phyloP scores from a whole-genome alignment of 2,113 vertebrate genomes.

The Mesembrinibis cayennensis region DNA sequence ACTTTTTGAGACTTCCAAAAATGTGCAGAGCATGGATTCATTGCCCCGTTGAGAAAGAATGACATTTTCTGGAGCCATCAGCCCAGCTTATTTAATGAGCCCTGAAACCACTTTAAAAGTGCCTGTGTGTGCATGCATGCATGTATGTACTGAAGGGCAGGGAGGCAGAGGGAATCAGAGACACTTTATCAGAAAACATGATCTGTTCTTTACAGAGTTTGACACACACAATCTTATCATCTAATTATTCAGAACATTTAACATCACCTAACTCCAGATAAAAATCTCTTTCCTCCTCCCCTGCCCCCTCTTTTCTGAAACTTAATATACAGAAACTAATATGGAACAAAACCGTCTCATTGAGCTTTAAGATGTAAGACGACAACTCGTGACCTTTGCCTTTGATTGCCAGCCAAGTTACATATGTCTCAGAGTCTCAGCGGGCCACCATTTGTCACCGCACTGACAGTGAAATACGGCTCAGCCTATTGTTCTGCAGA shows the following conservation, averaged over 20 bases:
- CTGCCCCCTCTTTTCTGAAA: constrained; percentile 34
- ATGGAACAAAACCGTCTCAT: not conserved
- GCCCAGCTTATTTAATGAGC: not conserved
- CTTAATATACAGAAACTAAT: constrained; percentile 41
- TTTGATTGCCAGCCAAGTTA: constrained; percentile 53
- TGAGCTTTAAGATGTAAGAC: constrained; percentile 36
- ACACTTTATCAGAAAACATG: not conserved
- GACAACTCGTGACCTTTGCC: constrained; percentile 45
- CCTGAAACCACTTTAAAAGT: not conserved
- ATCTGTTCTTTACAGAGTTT: not conserved
- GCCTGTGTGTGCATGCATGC: not conserved
- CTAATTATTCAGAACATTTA: constrained; percentile 36
- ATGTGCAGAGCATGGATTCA: not conserved
- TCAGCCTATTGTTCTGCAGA: constrained; percentile 33
- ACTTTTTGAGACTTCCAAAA: constrained; percentile 9
- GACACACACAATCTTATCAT: constrained; percentile 19
- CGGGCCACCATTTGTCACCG: constrained; percentile 48
- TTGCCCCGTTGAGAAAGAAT: not conserved
- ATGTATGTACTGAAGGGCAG: not conserved
- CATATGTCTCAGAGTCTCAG: constrained; percentile 8
- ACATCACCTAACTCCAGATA: constrained; percentile 39
- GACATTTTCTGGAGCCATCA: not conserved
- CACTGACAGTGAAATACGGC: constrained; percentile 6
- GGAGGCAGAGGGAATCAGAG: not conserved
- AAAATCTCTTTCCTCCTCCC: constrained; percentile 12